These are phyloP conservation scores for Peromyscus californicus DNA, from an alignment of 2,113 vertebrate genomes.

Conservation along the genomic window DNA sequence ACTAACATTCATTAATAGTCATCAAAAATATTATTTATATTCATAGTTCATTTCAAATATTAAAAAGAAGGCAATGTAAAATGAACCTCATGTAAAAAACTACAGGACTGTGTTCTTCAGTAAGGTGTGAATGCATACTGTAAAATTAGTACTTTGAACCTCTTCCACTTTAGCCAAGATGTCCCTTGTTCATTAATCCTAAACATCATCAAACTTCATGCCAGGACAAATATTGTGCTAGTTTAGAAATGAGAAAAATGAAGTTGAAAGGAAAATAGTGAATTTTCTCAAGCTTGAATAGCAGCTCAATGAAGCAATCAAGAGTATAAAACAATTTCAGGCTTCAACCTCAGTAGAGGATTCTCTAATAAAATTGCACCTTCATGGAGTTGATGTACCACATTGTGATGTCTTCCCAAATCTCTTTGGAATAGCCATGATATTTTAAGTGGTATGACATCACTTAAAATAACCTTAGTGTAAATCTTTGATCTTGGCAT, in stretches of 20 bases:
- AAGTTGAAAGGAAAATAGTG: slow-evolving; percentile 8
- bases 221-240: not conserved
- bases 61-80: not conserved
- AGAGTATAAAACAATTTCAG: slow-evolving; percentile 38
- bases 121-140: accelerated
- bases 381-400: not conserved
- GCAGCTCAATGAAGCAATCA: slow-evolving; percentile 48
- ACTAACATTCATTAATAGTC: not conserved
- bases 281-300: slow-evolving; percentile 6
- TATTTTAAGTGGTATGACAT: not conserved
- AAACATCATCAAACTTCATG: not conserved
- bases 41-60: not conserved
- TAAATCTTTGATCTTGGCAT: not conserved
- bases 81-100: not conserved
- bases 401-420: not conserved
- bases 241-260: slow-evolving; percentile 41
- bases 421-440: not conserved
- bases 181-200: not conserved
- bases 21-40: not conserved
- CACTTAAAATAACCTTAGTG: not conserved
- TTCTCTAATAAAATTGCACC: not conserved
- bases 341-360: not conserved
- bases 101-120: accelerated
- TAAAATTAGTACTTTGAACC: not conserved
- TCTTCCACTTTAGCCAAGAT: not conserved